A percentile compares a stretch with the other conserved stretches of the same genome.
phyloP scores from a whole-genome alignment of 2,888 invertebrate species.

The Minunthozetes semirufus region DNA sequence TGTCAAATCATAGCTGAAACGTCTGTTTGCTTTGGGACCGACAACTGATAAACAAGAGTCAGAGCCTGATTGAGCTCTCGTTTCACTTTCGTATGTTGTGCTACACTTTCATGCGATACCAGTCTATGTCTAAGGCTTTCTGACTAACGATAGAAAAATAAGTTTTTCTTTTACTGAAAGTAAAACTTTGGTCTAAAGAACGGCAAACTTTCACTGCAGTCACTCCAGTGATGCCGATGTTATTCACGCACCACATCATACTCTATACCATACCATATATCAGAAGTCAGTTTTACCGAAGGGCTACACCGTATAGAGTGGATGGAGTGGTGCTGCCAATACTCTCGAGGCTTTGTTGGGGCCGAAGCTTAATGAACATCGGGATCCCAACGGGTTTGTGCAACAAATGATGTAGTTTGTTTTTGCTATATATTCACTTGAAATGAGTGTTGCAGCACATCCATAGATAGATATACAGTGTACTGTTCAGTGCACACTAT shows the following conservation, averaged over 20 bases:
- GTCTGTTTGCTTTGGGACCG: slow-evolving; percentile 18
- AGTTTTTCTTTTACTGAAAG: neutral
- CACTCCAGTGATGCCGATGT: slow-evolving; percentile 5
- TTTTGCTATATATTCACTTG: slow-evolving; percentile 18
- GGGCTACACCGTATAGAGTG: slow-evolving; percentile 14
- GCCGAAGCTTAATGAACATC: slow-evolving; percentile 33
- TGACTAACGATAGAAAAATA: slow-evolving; percentile 10
- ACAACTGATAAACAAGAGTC: slow-evolving; percentile 4
- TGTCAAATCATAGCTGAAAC: slow-evolving; percentile 24
- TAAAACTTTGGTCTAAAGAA: slow-evolving; percentile 4
- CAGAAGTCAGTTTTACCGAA: slow-evolving; percentile 9
- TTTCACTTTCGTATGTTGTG: too few relatives aligned
- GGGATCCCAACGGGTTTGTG: slow-evolving; percentile 22
- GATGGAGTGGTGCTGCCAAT: neutral
- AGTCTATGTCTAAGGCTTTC: neutral
- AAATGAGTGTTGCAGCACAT: slow-evolving; percentile 11
- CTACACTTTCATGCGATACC: too few relatives aligned
- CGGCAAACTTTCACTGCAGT: slow-evolving; percentile 1
- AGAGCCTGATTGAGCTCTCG: slow-evolving; percentile 6
- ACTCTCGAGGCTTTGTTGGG: slow-evolving; percentile 18
- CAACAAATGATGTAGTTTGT: slow-evolving; percentile 34
- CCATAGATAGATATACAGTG: neutral
- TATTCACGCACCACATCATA: slow-evolving; percentile 18
- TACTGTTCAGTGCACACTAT: neutral
- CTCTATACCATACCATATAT: slow-evolving; percentile 6